phyloP scores from a whole-genome alignment of 2,797 vertebrate species.

The Tiaroga cobitis region DNA sequence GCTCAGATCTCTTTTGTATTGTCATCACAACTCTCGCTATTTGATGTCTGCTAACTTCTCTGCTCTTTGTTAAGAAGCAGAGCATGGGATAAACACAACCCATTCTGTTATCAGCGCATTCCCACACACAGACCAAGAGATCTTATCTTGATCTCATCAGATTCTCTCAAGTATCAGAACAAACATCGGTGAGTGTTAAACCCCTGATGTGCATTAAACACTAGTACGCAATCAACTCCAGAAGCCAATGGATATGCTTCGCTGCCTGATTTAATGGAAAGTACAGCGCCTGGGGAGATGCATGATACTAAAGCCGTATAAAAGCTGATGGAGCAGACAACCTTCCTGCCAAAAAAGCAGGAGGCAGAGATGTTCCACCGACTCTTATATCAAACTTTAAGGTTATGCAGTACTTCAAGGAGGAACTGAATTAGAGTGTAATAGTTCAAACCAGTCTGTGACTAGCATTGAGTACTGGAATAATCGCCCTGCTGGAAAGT shows the following conservation, averaged over 20 bases:
- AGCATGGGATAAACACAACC: slow-evolving; percentile 16
- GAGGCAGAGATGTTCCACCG: slow-evolving; percentile 16
- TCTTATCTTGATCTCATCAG: slow-evolving; percentile 52
- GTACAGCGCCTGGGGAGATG: slow-evolving; percentile 36
- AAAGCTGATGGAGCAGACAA: slow-evolving; percentile 39
- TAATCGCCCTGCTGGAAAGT: slow-evolving; percentile 8
- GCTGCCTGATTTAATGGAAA: slow-evolving; percentile 58
- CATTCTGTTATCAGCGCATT: slow-evolving; percentile 12
- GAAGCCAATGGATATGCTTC: slow-evolving; percentile 53
- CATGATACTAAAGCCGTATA: slow-evolving; percentile 32
- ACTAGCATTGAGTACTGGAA: neutral
- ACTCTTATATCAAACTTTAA: slow-evolving; percentile 14
- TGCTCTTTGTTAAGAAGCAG: slow-evolving; percentile 14
- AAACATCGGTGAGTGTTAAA: slow-evolving; percentile 43
- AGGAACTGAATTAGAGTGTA: slow-evolving; percentile 6
- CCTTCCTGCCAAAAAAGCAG: slow-evolving; percentile 48
- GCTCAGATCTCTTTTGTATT: neutral
- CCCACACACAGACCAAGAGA: neutral
- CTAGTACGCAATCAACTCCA: slow-evolving; percentile 44
- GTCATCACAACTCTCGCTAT: neutral
- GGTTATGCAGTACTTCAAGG: neutral
- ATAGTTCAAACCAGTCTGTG: neutral
- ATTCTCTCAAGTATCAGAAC: slow-evolving; percentile 43
- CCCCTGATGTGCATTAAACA: slow-evolving; percentile 53
- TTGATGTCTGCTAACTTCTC: slow-evolving; percentile 16